A percentile compares a stretch with the other conserved stretches of the same genome.
Conservation (phyloP, 2,888 invertebrate genomes). For the Pristionchus arcanus region DNA sequence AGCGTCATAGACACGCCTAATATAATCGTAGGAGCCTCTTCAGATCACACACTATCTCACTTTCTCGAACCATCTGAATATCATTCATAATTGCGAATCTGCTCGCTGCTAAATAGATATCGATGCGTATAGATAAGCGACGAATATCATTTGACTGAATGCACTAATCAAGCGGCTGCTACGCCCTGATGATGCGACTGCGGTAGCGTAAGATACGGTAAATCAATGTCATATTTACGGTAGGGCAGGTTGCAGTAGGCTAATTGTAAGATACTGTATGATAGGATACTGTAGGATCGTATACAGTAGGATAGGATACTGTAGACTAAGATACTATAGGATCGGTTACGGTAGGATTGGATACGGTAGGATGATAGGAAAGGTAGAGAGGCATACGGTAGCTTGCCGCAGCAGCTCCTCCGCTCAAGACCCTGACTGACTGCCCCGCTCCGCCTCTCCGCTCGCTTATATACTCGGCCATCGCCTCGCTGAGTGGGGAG, state of each 20-base stretch:
- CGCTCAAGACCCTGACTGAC: background rate
- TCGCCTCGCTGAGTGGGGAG: background rate
- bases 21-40: background rate
- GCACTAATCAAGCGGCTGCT: background rate
- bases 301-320: background rate
- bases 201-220: no score
- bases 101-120: no score
- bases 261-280: no score
- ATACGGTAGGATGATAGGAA: no score
- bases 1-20: background rate
- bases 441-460: background rate
- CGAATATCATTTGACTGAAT: background rate
- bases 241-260: background rate
- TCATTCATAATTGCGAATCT: no score
- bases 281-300: no score
- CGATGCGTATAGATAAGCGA: slow-evolving; percentile 19
- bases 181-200: background rate
- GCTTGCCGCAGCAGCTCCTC: background rate
- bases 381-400: slow-evolving; percentile 22
- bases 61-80: no score
- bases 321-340: background rate
- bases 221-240: no score
- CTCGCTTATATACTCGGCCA: slow-evolving; percentile 1
- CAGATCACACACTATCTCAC: no score
- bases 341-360: background rate